Evolutionary conservation across 2,113 vertebrate genomes (phyloP), one percentile per base, ranked within the genome.

Genomic region (Callionymus lyra): DNA sequence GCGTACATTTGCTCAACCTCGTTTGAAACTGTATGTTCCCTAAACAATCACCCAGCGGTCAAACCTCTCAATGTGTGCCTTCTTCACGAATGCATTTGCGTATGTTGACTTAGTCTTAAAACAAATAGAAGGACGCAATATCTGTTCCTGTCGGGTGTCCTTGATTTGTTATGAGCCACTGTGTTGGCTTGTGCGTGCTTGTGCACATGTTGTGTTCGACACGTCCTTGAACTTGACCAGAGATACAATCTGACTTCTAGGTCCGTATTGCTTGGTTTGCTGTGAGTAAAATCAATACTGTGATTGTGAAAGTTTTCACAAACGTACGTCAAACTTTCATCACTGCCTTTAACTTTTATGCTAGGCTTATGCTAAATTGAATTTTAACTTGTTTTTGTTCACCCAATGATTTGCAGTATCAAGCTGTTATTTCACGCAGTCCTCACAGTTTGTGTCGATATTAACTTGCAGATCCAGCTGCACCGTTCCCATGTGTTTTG

Each of bases 401-500:
- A 5, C 21, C 21, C 8, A 41, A 47, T 53, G 52, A 39, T 41
- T 56, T 18, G 14, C 12, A 32, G 67, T 73, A 75, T 73, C 63
- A 1, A 44, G 32, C 45, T 8, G 33, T 50, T 19, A 49, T 55
- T 15, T 68, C 69, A 53, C 11, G 6, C 43, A 34, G 49, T 52
- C 47, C 49, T 56, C 45, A 10, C 8, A 36, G 37, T 42, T 32
- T 31, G 9, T 61, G 59, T 60, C 69, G 64, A 66, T 59, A 38
- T 59, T 64, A 59, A 49, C 46, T 68, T 8, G 44, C 34, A 31
- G 34, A 41, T 35, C 44, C 53, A 44, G 49, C 50, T 38, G 45
- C 6, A 31, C 8, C 19, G 31, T 80, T 82, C 72, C 66, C 77
- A 80, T 55, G 70, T 59, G n/a, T n/a, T n/a, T n/a, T n/a, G n/a